These are phyloP conservation scores for Brachymystax lenok DNA, from an alignment of 2,797 vertebrate species.

Conservation along the genomic window DNA sequence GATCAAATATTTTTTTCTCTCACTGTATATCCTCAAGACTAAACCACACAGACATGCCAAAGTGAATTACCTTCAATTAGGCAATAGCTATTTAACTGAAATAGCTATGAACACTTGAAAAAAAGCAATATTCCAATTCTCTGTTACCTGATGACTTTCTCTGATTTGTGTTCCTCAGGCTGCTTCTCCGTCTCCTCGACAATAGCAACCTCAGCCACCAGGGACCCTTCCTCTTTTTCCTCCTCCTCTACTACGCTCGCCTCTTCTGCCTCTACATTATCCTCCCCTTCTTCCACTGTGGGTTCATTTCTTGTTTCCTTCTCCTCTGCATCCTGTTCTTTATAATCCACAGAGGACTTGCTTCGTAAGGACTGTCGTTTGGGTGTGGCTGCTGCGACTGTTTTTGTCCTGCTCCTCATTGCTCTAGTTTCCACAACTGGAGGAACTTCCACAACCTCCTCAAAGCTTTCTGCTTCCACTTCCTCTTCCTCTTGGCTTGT, in stretches of 20 bases:
- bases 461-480: neutral
- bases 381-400: neutral
- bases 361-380: conserved; percentile 63
- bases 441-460: conserved; percentile 3
- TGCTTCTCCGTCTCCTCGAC: conserved; percentile 13
- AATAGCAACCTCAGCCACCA: too few species aligned
- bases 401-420: conserved; percentile 3
- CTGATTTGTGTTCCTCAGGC: conserved; percentile 31
- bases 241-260: neutral
- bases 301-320: conserved; percentile 1
- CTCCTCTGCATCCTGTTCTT: conserved; percentile 9
- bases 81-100: neutral
- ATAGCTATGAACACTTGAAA: neutral
- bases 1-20: neutral
- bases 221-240: neutral
- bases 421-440: conserved; percentile 13
- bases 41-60: conserved; percentile 18
- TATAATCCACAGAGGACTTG: conserved; percentile 39
- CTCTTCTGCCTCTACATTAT: neutral
- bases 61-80: neutral
- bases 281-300: neutral
- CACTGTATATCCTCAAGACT: conserved; percentile 55
- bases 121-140: neutral
- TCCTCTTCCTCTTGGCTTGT: neutral
- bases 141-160: conserved; percentile 56